Evolutionary conservation across 2,888 invertebrate genomes (phyloP).

Genomic region (Andrena praecox): DNA sequence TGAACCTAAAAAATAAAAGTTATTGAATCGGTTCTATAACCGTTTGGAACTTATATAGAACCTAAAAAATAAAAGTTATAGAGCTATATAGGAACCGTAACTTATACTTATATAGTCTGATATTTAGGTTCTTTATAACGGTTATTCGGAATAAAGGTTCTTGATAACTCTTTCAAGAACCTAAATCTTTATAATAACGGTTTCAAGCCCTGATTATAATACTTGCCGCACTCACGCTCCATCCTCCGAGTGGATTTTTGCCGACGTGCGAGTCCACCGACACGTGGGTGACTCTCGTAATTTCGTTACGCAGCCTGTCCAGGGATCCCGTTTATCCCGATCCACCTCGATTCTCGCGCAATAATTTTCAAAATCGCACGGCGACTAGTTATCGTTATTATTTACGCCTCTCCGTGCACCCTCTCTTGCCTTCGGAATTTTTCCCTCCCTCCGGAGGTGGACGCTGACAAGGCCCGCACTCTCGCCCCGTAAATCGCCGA

Average conservation of each 20-base stretch:
- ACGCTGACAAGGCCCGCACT: not conserved
- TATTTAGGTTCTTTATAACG: no score
- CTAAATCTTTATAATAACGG: no score
- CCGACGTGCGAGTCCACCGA: not conserved
- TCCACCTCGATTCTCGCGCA: slow-evolving; percentile 27
- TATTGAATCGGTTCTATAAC: no score
- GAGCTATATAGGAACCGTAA: no score
- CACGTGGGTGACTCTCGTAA: slow-evolving; percentile 45
- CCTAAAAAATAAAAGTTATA: no score
- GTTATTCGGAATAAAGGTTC: no score
- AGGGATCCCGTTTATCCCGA: not conserved
- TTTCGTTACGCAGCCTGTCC: slow-evolving; percentile 42
- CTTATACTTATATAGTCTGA: no score
- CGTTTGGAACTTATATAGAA: no score
- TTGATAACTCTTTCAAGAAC: no score
- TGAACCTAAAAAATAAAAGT: no score
- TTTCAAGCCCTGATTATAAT: no score
- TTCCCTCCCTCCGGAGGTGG: not conserved
- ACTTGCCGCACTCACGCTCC: slow-evolving; percentile 8
- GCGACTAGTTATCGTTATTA: slow-evolving; percentile 59
- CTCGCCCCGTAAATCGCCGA: slow-evolving; percentile 6
- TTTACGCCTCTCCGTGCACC: slow-evolving; percentile 37
- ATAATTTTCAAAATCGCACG: slow-evolving; percentile 60
- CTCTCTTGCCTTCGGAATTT: not conserved
- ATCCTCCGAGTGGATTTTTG: slow-evolving; percentile 12